Evolutionary conservation across 2,113 vertebrate species (phyloP).

Genomic region (Kobus ellipsiprymnus): DNA sequence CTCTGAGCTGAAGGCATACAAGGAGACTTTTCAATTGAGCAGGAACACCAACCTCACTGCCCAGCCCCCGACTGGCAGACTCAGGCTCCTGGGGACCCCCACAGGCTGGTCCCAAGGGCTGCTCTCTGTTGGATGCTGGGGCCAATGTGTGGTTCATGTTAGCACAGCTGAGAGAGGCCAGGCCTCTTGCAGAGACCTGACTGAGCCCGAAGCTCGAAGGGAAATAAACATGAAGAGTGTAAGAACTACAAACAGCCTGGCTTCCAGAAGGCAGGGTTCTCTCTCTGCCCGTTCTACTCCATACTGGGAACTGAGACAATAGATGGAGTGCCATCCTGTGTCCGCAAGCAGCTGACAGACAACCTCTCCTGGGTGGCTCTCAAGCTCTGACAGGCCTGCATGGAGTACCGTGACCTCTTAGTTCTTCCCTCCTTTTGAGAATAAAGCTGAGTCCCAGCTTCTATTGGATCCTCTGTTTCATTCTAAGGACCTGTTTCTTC

Average conservation of each 20-base stretch:
- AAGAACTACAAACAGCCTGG: slow-evolving; percentile 15
- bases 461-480: not conserved
- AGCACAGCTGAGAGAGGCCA: slow-evolving; percentile 52
- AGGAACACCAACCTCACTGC: not conserved
- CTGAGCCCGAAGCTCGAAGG: not conserved
- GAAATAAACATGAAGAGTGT: not conserved
- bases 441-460: not conserved
- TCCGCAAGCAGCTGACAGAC: not conserved
- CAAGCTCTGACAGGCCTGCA: not conserved
- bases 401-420: not conserved
- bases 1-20: not conserved
- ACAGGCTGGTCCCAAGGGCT: not conserved
- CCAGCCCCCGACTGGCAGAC: accelerated
- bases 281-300: not conserved
- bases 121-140: not conserved
- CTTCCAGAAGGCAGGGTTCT: not conserved
- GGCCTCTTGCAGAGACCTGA: not conserved
- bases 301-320: not conserved
- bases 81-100: not conserved
- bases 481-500: not conserved
- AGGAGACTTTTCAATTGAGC: not conserved
- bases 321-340: not conserved
- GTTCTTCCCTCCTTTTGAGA: not conserved
- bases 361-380: not conserved
- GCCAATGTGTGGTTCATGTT: not conserved